Evolutionary conservation across 2,888 invertebrate genomes (phyloP).

Genomic region (Corythucha ciliata): DNA sequence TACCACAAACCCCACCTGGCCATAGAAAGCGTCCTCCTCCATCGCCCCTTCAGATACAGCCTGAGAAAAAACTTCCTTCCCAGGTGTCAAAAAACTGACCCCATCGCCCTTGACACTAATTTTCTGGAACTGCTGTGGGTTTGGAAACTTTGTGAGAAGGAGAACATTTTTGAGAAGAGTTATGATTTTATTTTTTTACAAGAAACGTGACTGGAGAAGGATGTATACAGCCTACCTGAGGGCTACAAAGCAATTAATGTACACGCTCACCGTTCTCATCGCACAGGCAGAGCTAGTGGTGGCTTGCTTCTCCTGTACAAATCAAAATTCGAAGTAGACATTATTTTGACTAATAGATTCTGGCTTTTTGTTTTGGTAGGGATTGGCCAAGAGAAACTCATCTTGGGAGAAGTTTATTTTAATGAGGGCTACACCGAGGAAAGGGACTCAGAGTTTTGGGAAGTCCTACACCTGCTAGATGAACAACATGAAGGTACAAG

Average conservation of each 20-base stretch:
- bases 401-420: slow-evolving; percentile 8
- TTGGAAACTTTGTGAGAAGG: not conserved
- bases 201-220: slow-evolving; percentile 8
- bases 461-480: not conserved
- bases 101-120: not conserved
- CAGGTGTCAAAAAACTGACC: not conserved
- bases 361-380: slow-evolving; percentile 3
- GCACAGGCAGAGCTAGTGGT: slow-evolving; percentile 12
- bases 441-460: not conserved
- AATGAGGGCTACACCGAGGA: not conserved
- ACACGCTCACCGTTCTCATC: not conserved
- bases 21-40: slow-evolving; percentile 6
- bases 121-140: not conserved
- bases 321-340: not conserved
- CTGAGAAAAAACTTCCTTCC: not conserved
- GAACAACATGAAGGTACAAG: not conserved
- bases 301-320: slow-evolving; percentile 3
- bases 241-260: slow-evolving; percentile 1
- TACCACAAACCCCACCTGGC: not conserved
- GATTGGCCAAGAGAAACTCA: not conserved
- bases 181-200: slow-evolving; percentile 9
- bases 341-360: not conserved
- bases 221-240: not conserved
- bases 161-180: not conserved
- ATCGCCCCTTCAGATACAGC: not conserved